Evolutionary conservation across 30 jellyfish, hydroid and myxozoan genomes (phyloP), one percentile per base, ranked within the genome.

Genomic region (Chironex yamaguchii): DNA sequence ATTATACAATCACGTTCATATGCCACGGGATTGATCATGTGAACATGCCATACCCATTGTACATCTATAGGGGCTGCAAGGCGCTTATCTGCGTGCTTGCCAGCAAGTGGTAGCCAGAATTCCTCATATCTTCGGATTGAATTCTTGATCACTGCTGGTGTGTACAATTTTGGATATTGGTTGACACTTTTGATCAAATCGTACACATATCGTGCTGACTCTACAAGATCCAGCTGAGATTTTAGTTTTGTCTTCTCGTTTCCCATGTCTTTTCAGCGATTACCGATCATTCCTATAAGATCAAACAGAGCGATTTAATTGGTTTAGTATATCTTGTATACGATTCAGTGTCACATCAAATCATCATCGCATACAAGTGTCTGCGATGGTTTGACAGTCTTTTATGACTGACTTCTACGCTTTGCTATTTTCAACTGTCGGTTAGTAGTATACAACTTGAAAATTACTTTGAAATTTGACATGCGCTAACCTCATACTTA

Each of bases 1-100:
- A 52, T 49, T 24, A 62, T 34, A 54, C 98, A 92, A 28, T 92
- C 98, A 65, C 51, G 82, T 63, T 79, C 86, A 70, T 92, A 92
- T n/a, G 96, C 95, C 29, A 29, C 72, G 29, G 98, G 98, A 52
- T 85, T 71, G 81, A 83, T 67, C 97, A 92, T 86, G 54, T 92
- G 98, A 2, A 84, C 95, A 78, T 88, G 80, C 97, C 98, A 92
- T 23, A 92, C 68, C 90, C 91, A 87, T 77, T 92, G 96, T 12
- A 92, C 86, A 72, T 92, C 98, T 26, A 92, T 69, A 21, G 98
- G 98, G 58, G 98, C 98, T 4, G 78, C 91, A 36, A 90, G 50
- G 14, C 36, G 64, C 54, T 82, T 85, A 79, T 76, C 79, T 24
- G 64, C 89, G 76, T 86, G 51, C 25, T 73, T 79, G n/a, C 92